Evolutionary conservation across 2,797 vertebrate species (phyloP).

Genomic region (Pelobates cultripes): DNA sequence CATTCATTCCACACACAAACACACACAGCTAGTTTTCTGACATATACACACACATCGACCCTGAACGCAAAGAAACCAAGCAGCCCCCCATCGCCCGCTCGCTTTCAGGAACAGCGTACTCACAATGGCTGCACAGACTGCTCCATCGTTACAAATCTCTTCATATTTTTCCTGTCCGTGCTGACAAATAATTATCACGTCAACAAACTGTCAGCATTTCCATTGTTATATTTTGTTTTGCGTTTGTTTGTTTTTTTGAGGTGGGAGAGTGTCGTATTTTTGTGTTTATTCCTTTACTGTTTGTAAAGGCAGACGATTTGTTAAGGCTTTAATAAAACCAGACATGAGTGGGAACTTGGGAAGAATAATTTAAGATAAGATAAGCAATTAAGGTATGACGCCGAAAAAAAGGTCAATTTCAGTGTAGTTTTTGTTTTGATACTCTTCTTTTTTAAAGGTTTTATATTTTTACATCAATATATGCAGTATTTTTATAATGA

Average conservation of each 20-base stretch:
- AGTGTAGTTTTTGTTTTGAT: too few relatives aligned
- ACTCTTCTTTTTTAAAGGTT: too few relatives aligned
- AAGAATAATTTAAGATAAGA: too few relatives aligned
- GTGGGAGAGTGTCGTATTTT: too few relatives aligned
- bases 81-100: slow-evolving; percentile 27
- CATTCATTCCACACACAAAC: not conserved
- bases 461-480: too few relatives aligned
- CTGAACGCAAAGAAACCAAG: slow-evolving; percentile 25
- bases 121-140: slow-evolving; percentile 25
- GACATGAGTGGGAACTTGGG: too few relatives aligned
- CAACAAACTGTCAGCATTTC: not conserved
- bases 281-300: too few relatives aligned
- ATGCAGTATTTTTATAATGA: too few relatives aligned
- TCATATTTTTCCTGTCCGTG: slow-evolving; percentile 44
- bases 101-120: not conserved
- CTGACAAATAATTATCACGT: slow-evolving; percentile 34
- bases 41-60: not conserved
- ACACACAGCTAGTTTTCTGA: slow-evolving; percentile 10
- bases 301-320: too few relatives aligned
- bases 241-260: not conserved
- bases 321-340: too few relatives aligned
- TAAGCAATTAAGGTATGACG: too few relatives aligned
- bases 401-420: too few relatives aligned
- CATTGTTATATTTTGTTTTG: not conserved
- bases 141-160: slow-evolving; percentile 42